Conservation (phyloP, 2,113 vertebrate genomes). For the Pygoscelis adeliae region DNA sequence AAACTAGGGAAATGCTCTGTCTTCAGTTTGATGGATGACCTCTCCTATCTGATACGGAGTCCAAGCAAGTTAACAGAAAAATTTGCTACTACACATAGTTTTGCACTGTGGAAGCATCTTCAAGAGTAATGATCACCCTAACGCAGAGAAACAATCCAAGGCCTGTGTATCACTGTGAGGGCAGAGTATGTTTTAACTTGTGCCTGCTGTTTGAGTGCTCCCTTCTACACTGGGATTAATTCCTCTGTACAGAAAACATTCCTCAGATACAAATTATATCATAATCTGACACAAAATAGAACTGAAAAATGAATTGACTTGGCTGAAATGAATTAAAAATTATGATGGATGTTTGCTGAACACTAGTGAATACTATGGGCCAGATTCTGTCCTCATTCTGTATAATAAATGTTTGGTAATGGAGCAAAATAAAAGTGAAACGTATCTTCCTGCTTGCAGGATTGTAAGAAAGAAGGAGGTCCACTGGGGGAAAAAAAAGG, state of each 20-base stretch:
- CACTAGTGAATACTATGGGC: neutral
- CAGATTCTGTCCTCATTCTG: neutral
- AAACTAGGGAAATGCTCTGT: neutral
- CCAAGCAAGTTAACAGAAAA: neutral
- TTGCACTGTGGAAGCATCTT: neutral
- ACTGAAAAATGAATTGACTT: neutral
- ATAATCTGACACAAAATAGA: neutral
- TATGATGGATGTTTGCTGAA: neutral
- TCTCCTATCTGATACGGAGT: neutral
- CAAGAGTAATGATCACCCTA: neutral
- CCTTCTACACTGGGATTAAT: neutral
- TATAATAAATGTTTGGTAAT: neutral
- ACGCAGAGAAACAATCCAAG: neutral
- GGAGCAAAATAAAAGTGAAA: neutral
- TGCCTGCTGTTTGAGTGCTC: neutral
- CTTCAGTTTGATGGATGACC: neutral
- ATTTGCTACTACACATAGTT: neutral
- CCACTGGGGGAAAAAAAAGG: neutral
- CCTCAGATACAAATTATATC: neutral
- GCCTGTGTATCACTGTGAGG: neutral
- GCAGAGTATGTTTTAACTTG: neutral
- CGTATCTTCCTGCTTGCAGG: fast-evolving
- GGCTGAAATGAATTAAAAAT: neutral
- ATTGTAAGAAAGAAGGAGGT: neutral
- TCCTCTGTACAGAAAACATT: neutral